Evolutionary conservation across 2,797 vertebrate genomes (phyloP).

Genomic region (Chloroceryle inda): DNA sequence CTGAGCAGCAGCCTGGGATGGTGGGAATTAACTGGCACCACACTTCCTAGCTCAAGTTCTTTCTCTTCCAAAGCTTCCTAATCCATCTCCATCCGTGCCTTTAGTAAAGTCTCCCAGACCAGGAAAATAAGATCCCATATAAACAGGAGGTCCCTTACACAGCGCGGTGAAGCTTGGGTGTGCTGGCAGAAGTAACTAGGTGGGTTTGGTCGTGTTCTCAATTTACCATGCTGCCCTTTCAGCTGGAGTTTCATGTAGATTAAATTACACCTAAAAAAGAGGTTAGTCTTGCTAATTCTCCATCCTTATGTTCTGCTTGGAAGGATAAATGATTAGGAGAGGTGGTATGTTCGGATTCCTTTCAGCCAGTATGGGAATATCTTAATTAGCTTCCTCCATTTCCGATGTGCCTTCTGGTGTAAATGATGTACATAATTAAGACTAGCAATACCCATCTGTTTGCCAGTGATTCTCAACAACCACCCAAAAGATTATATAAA

Average conservation of each 20-base stretch:
- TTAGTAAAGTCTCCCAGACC: not conserved
- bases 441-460: conserved; percentile 40
- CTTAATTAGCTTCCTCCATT: conserved; percentile 25
- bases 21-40: not conserved
- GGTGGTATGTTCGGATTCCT: not conserved
- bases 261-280: not conserved
- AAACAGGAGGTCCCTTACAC: not conserved
- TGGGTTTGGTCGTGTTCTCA: not conserved
- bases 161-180: not conserved
- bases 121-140: not conserved
- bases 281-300: not conserved
- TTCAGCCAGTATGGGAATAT: not conserved
- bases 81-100: accelerated
- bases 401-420: conserved; percentile 36
- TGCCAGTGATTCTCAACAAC: not conserved
- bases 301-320: not conserved
- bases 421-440: conserved; percentile 37
- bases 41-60: not conserved
- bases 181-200: not conserved
- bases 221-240: not conserved
- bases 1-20: not conserved
- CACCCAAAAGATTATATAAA: not conserved
- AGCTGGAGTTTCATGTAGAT: not conserved
- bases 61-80: not conserved
- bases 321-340: not conserved